Evolutionary conservation across 2,888 invertebrate genomes (phyloP), one percentile per base, ranked within the genome.

Genomic region (Protodeltote pygarga): DNA sequence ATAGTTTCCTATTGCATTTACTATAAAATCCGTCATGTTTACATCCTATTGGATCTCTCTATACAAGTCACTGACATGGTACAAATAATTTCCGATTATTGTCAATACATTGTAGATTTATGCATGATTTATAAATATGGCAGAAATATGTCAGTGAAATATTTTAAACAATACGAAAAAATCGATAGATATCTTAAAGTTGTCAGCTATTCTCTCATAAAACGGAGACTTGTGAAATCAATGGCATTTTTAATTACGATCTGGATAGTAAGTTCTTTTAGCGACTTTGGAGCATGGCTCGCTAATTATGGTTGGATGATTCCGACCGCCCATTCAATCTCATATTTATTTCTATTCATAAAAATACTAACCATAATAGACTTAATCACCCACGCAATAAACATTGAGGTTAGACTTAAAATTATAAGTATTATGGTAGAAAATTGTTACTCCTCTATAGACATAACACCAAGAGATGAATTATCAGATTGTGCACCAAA

Each of bases 291-390:
- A 10, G 77, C 82, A 1, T 89, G 89, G 89, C 35, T 41, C 3
- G 2, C 78, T 1, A 73, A 60, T 15, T 81, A 70, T 27, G 85
- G 81, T 15, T 72, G 70, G 57, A 15, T 58, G 3, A 48, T 51
- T 5, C 75, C 89, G 1, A 13, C 68, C 0, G 23, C 71, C 0
- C 85, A 77, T 54, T 65, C 76, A 0, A 13, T 78, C 5, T 41
- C 77, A 3, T 87, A 87, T 48, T 14, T 85, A 1, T 87, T 76
- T 64, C 51, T 86, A 11, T 67, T 82, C n/a, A 77, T 87, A 20
- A 89, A 88, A 75, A 84, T 87, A 11, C 48, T 87, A 0, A 84
- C 83, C 1, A 81, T 73, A 3, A 44, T 89, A 13, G 84, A 88
- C 58, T 64, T 89, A 13, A 81, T 81, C 17, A 73, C 79, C 14